Conservation (phyloP, 2,888 invertebrate genomes). For the Drosophila fulvimacula region DNA sequence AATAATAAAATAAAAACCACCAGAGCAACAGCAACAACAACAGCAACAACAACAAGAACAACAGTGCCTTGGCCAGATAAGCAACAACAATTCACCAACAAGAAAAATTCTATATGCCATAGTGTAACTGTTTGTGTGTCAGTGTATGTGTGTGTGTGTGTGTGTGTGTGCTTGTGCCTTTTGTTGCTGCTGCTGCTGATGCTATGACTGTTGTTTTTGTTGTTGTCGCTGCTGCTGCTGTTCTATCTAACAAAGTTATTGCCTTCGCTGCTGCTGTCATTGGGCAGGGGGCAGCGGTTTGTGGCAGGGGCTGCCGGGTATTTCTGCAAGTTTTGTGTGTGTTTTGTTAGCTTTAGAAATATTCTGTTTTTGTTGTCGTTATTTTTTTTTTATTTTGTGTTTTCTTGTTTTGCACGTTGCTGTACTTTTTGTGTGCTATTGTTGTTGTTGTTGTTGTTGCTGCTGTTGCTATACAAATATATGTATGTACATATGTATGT, state of each 20-base stretch:
- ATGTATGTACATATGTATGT: constrained; percentile 14
- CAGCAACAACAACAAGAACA: constrained; percentile 23
- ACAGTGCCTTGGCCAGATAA: constrained; percentile 46
- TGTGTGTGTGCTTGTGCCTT: constrained; percentile 51
- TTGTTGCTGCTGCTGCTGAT: constrained; percentile 54
- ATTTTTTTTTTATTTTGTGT: constrained; percentile 44
- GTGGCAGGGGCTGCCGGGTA: constrained; percentile 50
- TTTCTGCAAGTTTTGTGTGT: constrained; percentile 79
- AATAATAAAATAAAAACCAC: constrained; percentile 49
- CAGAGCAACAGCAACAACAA: constrained; percentile 29
- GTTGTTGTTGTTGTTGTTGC: constrained; percentile 22
- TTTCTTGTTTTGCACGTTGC: constrained; percentile 71
- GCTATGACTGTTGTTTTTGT: constrained; percentile 15
- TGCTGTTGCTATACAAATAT: constrained; percentile 56
- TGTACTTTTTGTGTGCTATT: constrained; percentile 66
- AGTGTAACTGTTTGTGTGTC: constrained; percentile 61
- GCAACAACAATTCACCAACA: constrained; percentile 60
- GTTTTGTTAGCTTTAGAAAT: constrained; percentile 80
- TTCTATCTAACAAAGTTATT: constrained; percentile 79
- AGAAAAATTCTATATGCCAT: constrained; percentile 66
- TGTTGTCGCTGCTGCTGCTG: constrained; percentile 45
- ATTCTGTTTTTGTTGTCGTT: constrained; percentile 43
- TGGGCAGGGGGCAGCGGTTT: constrained; percentile 41
- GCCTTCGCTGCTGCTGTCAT: constrained; percentile 60
- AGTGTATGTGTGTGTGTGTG: constrained; percentile 26